Conservation (phyloP, 1,140 invertebrate species). For the Octopus sinensis region DNA sequence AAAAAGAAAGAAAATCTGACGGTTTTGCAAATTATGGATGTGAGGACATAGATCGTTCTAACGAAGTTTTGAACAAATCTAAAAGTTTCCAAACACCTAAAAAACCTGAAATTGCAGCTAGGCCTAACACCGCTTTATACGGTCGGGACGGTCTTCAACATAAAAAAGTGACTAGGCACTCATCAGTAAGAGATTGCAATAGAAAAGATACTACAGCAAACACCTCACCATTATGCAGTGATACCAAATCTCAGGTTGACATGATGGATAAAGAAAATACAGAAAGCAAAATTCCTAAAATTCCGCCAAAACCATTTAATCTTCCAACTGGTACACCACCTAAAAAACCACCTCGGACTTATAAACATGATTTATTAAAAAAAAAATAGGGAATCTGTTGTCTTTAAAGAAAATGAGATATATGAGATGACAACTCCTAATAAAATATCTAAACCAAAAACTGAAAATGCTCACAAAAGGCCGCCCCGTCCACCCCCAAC, state of each 20-base stretch:
- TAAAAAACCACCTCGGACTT: constrained; percentile 70
- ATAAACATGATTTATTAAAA: constrained; percentile 59
- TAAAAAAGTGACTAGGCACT: neutral
- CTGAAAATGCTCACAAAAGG: neutral
- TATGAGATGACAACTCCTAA: constrained; percentile 7
- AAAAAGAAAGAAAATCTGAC: neutral
- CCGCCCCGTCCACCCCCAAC: constrained; percentile 31
- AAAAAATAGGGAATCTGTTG: constrained; percentile 16
- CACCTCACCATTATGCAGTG: neutral
- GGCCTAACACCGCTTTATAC: neutral
- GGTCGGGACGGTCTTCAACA: neutral
- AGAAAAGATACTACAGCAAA: neutral
- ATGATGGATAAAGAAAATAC: neutral
- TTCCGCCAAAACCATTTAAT: constrained; percentile 1
- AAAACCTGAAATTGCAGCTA: neutral
- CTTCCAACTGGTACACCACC: constrained; percentile 50
- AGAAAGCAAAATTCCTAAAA: neutral
- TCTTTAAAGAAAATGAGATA: constrained; percentile 17
- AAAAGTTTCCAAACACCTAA: neutral
- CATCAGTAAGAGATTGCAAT: neutral
- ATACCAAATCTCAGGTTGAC: neutral
- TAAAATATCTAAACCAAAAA: neutral
- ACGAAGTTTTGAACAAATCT: neutral
- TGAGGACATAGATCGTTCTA: no score
- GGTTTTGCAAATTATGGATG: neutral